Evolutionary conservation across 2,797 vertebrate species (phyloP).

Genomic region (Hoplostethus mediterraneus): DNA sequence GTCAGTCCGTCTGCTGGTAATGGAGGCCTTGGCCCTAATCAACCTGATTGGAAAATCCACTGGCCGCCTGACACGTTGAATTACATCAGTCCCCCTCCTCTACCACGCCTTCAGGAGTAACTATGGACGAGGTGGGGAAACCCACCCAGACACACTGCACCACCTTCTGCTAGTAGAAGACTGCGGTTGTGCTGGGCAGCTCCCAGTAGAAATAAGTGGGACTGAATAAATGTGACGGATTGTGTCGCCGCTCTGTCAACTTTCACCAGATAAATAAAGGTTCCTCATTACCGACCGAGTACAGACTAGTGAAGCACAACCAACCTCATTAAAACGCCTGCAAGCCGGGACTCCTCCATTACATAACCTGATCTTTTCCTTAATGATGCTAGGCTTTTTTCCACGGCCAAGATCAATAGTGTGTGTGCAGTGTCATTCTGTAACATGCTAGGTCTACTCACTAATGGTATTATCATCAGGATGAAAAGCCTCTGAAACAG

Average conservation of each 20-base stretch:
- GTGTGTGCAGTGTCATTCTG: not conserved
- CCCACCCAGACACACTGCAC: not conserved
- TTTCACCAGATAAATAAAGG: too few relatives aligned
- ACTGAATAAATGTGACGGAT: too few relatives aligned
- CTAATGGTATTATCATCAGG: not conserved
- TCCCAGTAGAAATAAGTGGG: too few relatives aligned
- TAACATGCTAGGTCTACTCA: slow-evolving; percentile 15
- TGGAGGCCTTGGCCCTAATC: slow-evolving; percentile 68
- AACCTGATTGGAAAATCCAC: slow-evolving; percentile 76
- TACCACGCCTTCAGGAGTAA: slow-evolving; percentile 5
- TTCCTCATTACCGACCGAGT: not conserved
- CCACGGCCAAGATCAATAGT: slow-evolving; percentile 52
- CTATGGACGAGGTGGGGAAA: too few relatives aligned
- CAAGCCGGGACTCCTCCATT: slow-evolving; percentile 20
- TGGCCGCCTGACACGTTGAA: slow-evolving; percentile 39
- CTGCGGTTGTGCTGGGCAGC: too few relatives aligned
- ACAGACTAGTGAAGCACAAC: slow-evolving; percentile 18
- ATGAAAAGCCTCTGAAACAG: too few relatives aligned
- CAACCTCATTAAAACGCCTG: slow-evolving; percentile 8
- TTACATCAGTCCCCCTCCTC: slow-evolving; percentile 54
- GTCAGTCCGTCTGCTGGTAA: slow-evolving; percentile 51
- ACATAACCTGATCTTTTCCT: slow-evolving; percentile 30
- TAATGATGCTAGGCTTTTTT: slow-evolving; percentile 39
- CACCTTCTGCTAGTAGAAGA: too few relatives aligned
- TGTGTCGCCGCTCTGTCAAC: too few relatives aligned